These are phyloP conservation scores for Pogoniulus pusillus DNA, from an alignment of 2,797 vertebrate species.

Conservation along the genomic window DNA sequence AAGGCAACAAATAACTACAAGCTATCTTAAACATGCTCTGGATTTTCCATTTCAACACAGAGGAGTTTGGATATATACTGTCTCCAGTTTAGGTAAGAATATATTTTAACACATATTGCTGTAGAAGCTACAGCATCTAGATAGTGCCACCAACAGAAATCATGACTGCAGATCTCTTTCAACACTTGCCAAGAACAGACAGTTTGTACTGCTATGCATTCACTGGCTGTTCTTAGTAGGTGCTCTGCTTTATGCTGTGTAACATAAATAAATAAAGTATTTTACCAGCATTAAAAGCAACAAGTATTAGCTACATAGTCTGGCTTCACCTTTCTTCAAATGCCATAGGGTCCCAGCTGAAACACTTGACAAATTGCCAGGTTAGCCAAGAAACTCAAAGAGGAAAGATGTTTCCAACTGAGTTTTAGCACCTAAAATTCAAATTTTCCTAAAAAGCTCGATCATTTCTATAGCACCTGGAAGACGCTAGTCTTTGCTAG, in stretches of 20 bases:
- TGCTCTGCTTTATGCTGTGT: neutral
- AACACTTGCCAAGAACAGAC: neutral
- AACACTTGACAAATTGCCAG: neutral
- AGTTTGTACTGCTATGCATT: neutral
- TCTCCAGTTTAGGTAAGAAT: neutral
- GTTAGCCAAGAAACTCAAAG: neutral
- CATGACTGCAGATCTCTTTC: neutral
- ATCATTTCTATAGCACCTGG: neutral
- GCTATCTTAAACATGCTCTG: accelerated
- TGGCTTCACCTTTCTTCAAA: neutral
- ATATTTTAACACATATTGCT: neutral
- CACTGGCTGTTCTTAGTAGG: neutral
- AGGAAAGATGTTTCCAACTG: neutral
- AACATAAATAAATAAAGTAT: neutral
- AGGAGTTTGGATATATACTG: neutral
- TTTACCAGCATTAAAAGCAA: neutral
- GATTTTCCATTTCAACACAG: neutral
- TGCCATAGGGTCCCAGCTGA: neutral
- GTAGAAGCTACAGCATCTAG: neutral
- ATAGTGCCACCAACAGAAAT: neutral
- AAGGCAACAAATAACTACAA: neutral
- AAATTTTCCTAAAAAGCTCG: neutral
- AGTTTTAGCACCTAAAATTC: neutral
- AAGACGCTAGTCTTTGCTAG: neutral
- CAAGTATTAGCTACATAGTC: neutral